Base-by-base conservation (phyloP, 1,140 invertebrate species). In the Pentalonia nigronervosa region DNA sequence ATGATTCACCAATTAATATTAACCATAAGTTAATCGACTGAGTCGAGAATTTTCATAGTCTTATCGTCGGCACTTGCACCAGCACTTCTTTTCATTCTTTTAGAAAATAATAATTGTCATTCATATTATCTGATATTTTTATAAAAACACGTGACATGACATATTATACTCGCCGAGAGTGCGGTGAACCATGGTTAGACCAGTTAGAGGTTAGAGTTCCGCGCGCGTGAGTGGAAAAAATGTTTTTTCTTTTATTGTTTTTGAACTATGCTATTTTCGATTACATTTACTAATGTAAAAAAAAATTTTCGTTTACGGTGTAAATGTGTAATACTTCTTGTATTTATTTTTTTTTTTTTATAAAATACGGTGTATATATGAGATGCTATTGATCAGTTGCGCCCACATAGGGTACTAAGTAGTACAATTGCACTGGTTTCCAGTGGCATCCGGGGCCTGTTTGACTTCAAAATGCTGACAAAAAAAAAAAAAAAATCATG, bases 281-380 rank as follows among this genome's bases (percentile, higher is more conserved):
- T 76, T n/a, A 34, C 14, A n/a, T 17, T 6, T 17, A n/a, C 11
- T n/a, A 11, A 76, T n/a, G n/a, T 76, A 76, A 67, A 67, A 67
- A 76, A 67, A 76, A 34, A n/a, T 76, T 34, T n/a, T 7, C 14
- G 56, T 67, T n/a, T 67, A 67, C 30, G 30, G 60, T 30, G 30
- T 41, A 41, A 41, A 41, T 41, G 41, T 41, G 41, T n/a, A n/a
- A 14, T 67, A 67, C 25, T 67, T n/a, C 11, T 30, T 67, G 11
- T 76, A n/a, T 76, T 76, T 76, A 76, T 76, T 76, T 67, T 67
- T 67, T 76, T 67, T 67, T 67, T n/a, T n/a, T n/a, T n/a, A 17
- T 14, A n/a, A 76, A 76, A 76, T n/a, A 76, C 7, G n/a, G 21
- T 53, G 1, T 76, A 17, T 76, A 76, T 76, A 76, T 76, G 30